Base-by-base conservation (phyloP, 1,140 invertebrate species). In the Cotesia vestalis region DNA sequence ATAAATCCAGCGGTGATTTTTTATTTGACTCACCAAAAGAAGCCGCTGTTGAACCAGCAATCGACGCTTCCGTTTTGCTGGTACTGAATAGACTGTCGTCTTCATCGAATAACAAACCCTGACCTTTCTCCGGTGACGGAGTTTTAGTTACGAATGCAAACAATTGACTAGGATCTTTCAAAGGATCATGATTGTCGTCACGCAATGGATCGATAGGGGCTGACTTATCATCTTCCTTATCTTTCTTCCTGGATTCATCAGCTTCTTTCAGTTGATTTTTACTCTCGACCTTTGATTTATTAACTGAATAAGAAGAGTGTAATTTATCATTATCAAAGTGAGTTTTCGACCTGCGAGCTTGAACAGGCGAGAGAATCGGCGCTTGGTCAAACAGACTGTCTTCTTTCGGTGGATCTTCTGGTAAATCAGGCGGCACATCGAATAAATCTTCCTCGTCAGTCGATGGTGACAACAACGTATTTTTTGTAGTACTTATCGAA, bases 401-500 rank as follows among this genome's bases (percentile, higher is more conserved):
- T n/a, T 87, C 85, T n/a, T 79, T 83, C 0, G 79, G 77, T 0
- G 83, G 78, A 77, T 88, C 87, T 34, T 85, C 83, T 0, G 86
- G 86, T 27, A 88, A 73, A 71, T 88, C 86, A 4, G 86, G 86
- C 1, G 85, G 87, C 1, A 88, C 83, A 17, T 86, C 86, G 38
- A 89, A 89, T 0, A 89, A 73, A 73, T 89, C 88, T 35, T 89
- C 88, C 66, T 89, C 88, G 57, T 89, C 88, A 0, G 88, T 89
- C 0, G 87, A 88, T 1, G 88, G 88, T 0, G 88, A 88, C 12
- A 88, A 53, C 0, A 87, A 70, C 0, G 83, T 87, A 51, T 87
- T 86, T 69, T 83, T 85, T 8, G 84, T 85, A 0, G 76, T 74
- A 14, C 82, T 84, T 71, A 80, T 73, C 1, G 82, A 79, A 46